Percentiles rank a stretch among this genome's conserved stretches.
Conservation (phyloP, 2,113 vertebrate species). For the Vanacampus margaritifer region DNA sequence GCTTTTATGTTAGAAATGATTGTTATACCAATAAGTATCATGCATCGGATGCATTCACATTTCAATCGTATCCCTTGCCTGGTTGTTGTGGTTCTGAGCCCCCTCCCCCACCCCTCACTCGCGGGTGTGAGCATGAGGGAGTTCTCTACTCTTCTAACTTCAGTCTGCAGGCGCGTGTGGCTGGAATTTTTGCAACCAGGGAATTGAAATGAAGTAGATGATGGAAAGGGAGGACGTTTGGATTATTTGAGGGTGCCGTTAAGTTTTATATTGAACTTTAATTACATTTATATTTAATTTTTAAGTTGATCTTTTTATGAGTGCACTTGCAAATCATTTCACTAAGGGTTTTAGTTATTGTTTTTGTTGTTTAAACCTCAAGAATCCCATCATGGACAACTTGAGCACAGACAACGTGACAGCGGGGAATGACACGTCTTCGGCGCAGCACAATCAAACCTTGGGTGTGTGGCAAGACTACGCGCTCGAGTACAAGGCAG, state of each 20-base stretch:
- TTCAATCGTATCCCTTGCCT: neutral
- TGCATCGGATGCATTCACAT: neutral
- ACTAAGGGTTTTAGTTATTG: neutral
- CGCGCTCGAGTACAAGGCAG: slow-evolving; percentile 83
- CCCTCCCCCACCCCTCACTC: neutral
- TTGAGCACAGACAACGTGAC: slow-evolving; percentile 52
- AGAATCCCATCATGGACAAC: slow-evolving; percentile 47
- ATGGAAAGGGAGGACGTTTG: slow-evolving; percentile 10
- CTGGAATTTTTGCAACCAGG: neutral
- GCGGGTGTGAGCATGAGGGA: neutral
- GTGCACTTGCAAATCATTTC: neutral
- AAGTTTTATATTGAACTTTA: slow-evolving; percentile 17
- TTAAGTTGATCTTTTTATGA: neutral
- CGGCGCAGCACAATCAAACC: slow-evolving; percentile 73
- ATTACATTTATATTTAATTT: neutral
- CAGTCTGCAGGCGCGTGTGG: neutral
- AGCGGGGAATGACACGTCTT: slow-evolving; percentile 82
- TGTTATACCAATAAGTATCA: neutral
- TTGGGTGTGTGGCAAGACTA: slow-evolving; percentile 73
- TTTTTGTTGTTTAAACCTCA: neutral
- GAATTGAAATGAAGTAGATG: neutral
- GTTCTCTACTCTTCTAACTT: neutral
- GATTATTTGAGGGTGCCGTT: slow-evolving; percentile 22
- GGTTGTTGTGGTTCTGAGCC: neutral
- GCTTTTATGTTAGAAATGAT: too few species aligned